A percentile compares a stretch with the other conserved stretches of the same genome.
These are phyloP conservation scores for Palaemon carinicauda DNA, from an alignment of 1,140 invertebrate genomes.

Conservation along the genomic window DNA sequence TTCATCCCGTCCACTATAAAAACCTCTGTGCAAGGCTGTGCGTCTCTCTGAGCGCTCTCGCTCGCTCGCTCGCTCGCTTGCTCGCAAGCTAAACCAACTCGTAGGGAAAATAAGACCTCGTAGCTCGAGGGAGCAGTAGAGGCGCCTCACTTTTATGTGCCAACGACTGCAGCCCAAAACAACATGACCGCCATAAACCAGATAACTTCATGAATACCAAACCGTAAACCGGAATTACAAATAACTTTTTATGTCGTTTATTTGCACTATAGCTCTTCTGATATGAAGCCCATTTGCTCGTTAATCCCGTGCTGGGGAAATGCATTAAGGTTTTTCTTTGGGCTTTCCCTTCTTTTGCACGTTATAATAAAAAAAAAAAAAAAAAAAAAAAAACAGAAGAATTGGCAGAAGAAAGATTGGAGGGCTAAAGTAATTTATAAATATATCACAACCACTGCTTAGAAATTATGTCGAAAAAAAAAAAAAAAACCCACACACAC, in stretches of 20 bases:
- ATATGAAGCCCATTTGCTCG: slow-evolving; percentile 1
- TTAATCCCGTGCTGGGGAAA: neutral
- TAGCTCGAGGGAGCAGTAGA: neutral
- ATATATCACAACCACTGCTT: no score
- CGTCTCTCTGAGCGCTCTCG: neutral
- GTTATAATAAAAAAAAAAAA: neutral
- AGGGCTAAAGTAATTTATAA: no score
- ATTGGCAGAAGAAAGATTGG: no score
- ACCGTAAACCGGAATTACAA: slow-evolving; percentile 27
- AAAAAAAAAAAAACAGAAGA: no score
- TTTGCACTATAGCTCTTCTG: neutral
- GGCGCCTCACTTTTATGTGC: slow-evolving; percentile 4
- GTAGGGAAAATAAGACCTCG: neutral
- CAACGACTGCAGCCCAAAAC: neutral
- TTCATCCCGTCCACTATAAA: no score
- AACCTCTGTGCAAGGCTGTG: neutral
- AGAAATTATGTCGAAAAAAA: no score
- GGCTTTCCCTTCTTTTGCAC: neutral
- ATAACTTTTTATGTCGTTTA: slow-evolving; percentile 20
- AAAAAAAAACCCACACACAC: no score
- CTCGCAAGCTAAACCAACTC: neutral
- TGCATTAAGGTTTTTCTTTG: neutral
- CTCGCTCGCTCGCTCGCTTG: neutral
- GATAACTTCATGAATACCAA: slow-evolving; percentile 33
- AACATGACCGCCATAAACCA: slow-evolving; percentile 19